Evolutionary conservation across 1,140 invertebrate genomes (phyloP).

Genomic region (Portunus trituberculatus): DNA sequence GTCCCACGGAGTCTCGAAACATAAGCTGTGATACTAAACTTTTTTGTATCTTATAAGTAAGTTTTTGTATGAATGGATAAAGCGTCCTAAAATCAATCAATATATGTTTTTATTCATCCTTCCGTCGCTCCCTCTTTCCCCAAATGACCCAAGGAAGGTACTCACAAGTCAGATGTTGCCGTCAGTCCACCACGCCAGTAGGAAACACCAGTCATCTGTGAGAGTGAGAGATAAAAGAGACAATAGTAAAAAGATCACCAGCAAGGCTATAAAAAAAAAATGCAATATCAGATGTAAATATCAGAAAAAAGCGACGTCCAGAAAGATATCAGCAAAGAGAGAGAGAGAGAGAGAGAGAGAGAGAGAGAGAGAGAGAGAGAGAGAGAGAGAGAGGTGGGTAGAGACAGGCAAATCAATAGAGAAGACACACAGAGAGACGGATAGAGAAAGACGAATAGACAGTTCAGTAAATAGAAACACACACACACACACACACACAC

Average conservation of each 20-base stretch:
- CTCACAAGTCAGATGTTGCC: neutral
- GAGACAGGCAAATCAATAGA: no score
- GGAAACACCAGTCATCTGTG: neutral
- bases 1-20: neutral
- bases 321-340: no score
- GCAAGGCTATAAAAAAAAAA: no score
- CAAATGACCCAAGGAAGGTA: neutral
- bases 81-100: neutral
- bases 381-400: no score
- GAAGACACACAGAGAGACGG: no score
- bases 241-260: neutral
- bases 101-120: neutral
- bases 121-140: neutral
- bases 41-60: neutral
- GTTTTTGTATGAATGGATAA: neutral
- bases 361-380: no score
- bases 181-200: neutral
- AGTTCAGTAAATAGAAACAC: no score
- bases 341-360: no score
- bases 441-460: no score
- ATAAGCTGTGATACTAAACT: conserved; percentile 14
- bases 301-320: no score
- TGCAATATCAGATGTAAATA: no score
- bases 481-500: no score
- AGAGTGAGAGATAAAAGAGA: neutral